Conservation (phyloP, 2,888 invertebrate species). For the Mythimna impura region DNA sequence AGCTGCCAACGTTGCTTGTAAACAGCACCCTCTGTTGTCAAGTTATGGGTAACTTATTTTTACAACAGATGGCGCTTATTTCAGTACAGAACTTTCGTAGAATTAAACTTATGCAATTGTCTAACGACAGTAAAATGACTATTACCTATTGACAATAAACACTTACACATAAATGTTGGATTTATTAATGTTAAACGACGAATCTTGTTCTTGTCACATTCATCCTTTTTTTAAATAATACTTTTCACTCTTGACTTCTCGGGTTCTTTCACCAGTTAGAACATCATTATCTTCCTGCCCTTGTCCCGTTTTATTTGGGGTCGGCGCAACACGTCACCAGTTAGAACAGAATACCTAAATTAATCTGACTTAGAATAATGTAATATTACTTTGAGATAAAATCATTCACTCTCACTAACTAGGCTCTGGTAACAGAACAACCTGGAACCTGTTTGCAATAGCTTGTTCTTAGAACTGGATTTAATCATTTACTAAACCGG, state of each 20-base stretch:
- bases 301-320: no score
- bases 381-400: neutral
- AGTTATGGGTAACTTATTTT: neutral
- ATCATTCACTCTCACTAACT: neutral
- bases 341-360: no score
- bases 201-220: neutral
- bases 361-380: no score
- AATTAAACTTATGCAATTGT: neutral
- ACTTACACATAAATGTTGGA: neutral
- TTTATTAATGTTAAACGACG: neutral
- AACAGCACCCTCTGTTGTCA: conserved; percentile 16
- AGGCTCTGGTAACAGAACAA: neutral
- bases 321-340: no score
- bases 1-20: neutral
- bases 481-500: conserved; percentile 7
- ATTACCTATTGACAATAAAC: neutral
- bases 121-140: neutral
- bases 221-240: neutral
- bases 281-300: no score
- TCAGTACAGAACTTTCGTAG: neutral
- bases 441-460: neutral
- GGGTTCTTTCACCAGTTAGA: no score
- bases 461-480: no score
- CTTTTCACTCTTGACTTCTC: no score
- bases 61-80: conserved; percentile 18